Evolutionary conservation across 2,113 vertebrate species (phyloP).

Genomic region (Dipodomys ordii): DNA sequence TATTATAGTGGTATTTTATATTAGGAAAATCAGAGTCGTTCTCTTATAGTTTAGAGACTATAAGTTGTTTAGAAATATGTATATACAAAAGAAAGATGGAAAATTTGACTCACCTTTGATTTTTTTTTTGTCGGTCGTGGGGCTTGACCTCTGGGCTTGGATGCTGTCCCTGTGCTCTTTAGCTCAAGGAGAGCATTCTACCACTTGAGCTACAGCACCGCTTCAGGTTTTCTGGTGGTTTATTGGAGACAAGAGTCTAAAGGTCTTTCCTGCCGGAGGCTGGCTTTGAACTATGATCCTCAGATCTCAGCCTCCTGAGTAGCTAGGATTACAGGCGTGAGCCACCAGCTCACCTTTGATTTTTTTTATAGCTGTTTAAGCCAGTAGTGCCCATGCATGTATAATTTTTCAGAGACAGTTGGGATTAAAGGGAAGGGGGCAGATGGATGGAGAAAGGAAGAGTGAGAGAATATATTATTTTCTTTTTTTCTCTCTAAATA

Average conservation of each 20-base stretch:
- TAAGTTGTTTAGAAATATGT: background rate
- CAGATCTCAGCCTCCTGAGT: too few species aligned
- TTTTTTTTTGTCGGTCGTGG: background rate
- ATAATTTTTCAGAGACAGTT: background rate
- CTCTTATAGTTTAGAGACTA: background rate
- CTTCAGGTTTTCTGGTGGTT: too few species aligned
- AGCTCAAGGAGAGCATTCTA: too few species aligned
- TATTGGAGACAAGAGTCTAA: too few species aligned
- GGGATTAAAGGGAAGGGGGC: too few species aligned
- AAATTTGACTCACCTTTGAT: background rate
- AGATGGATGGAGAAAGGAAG: too few species aligned
- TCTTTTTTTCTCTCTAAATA: background rate
- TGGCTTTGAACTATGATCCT: too few species aligned
- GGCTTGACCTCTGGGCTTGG: too few species aligned
- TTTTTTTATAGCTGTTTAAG: background rate
- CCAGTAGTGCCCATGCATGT: background rate
- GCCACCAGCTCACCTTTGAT: background rate
- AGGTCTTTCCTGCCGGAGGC: too few species aligned
- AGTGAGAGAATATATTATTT: background rate
- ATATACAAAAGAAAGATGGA: background rate
- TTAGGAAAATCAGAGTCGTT: conserved; percentile 1
- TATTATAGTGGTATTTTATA: background rate
- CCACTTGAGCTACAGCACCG: too few species aligned
- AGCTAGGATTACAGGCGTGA: too few species aligned
- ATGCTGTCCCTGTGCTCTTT: too few species aligned